These are phyloP conservation scores for Drosophila setosimentum DNA, from an alignment of 2,888 invertebrate species.

Conservation along the genomic window DNA sequence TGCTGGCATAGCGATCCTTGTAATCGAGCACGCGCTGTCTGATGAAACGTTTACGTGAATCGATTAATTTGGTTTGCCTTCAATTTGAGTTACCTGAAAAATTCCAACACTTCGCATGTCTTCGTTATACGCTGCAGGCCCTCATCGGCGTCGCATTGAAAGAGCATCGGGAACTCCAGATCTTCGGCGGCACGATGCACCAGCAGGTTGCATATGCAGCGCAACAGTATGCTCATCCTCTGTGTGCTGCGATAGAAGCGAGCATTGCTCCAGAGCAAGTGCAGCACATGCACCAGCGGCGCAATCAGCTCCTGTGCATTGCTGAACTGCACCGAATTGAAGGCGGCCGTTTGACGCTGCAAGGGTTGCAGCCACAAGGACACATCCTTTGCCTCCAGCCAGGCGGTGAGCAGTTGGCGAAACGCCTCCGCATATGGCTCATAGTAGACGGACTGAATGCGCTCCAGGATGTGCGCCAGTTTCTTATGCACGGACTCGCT, in stretches of 20 bases:
- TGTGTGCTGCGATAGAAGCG: conserved; percentile 90
- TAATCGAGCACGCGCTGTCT: conserved; percentile 81
- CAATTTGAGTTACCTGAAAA: conserved; percentile 86
- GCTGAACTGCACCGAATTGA: conserved; percentile 90
- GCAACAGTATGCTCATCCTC: conserved; percentile 90
- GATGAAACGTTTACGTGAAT: not conserved
- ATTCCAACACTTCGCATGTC: conserved; percentile 86
- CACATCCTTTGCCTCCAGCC: conserved; percentile 95
- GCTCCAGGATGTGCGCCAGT: conserved; percentile 92
- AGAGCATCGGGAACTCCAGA: conserved; percentile 92
- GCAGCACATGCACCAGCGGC: conserved; percentile 93
- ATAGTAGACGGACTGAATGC: conserved; percentile 92
- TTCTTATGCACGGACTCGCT: conserved; percentile 91
- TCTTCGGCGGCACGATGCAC: conserved; percentile 91
- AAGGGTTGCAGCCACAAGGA: conserved; percentile 92
- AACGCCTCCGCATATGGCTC: conserved; percentile 92
- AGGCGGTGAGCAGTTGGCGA: conserved; percentile 90
- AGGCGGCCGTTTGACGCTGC: conserved; percentile 84
- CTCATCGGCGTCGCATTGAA: conserved; percentile 93
- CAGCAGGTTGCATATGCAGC: conserved; percentile 93
- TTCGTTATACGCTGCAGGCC: conserved; percentile 88
- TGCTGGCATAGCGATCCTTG: conserved; percentile 76
- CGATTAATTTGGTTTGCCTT: not conserved
- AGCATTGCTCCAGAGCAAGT: conserved; percentile 94
- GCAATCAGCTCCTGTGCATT: conserved; percentile 88